Conservation (phyloP, 2,113 vertebrate species). For the Thomomys bottae region DNA sequence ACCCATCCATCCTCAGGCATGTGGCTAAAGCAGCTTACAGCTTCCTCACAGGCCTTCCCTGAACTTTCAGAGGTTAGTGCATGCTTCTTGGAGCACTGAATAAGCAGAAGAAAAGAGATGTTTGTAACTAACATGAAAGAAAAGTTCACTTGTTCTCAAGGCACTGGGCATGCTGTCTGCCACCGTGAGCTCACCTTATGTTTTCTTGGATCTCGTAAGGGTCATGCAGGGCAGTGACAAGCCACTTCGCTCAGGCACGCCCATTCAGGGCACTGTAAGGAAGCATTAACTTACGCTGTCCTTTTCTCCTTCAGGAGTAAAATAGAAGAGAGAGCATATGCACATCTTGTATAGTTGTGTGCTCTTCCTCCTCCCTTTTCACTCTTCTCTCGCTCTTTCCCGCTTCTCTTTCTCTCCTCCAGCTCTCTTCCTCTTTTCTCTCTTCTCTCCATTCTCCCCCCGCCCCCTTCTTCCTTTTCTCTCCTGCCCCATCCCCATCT, state of each 20-base stretch:
- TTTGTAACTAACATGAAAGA: slow-evolving; percentile 51
- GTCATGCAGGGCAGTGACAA: slow-evolving; percentile 58
- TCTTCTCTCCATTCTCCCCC: background rate
- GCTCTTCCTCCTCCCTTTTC: no score
- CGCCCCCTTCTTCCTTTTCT: background rate
- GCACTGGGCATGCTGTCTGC: slow-evolving; percentile 61
- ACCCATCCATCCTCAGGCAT: background rate
- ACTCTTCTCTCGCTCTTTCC: background rate
- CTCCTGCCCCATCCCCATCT: no score
- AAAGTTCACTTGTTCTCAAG: slow-evolving; percentile 67
- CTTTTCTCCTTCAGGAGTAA: background rate
- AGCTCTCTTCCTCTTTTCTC: no score
- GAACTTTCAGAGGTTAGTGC: slow-evolving; percentile 68
- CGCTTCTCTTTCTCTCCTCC: background rate
- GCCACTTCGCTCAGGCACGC: background rate
- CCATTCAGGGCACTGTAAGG: slow-evolving; percentile 25
- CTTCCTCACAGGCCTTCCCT: slow-evolving; percentile 35
- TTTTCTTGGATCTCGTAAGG: slow-evolving; percentile 45
- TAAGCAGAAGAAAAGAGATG: slow-evolving; percentile 63
- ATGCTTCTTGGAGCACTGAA: slow-evolving; percentile 53
- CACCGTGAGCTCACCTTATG: slow-evolving; percentile 30
- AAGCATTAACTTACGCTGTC: slow-evolving; percentile 39
- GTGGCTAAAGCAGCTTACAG: background rate
- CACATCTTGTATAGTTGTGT: background rate
- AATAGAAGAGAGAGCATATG: background rate